Evolutionary conservation across 64 coral and sea anemone genomes (phyloP).

Genomic region (Pocillopora verrucosa): DNA sequence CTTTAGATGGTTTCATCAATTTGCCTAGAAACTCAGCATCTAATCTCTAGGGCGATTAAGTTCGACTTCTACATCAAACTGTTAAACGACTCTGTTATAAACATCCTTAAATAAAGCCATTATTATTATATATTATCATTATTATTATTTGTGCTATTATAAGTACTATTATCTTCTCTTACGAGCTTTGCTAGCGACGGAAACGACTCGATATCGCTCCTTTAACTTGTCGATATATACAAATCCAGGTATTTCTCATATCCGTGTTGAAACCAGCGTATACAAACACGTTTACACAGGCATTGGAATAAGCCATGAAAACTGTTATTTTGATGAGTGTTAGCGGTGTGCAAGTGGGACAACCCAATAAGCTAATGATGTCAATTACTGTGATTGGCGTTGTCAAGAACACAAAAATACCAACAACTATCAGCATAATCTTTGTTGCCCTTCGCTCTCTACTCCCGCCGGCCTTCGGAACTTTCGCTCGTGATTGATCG

Average conservation of each 20-base stretch:
- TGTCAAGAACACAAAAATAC: constrained; percentile 57
- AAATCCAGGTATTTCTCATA: constrained; percentile 61
- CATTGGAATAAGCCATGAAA: constrained; percentile 62
- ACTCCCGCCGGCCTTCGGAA: neutral
- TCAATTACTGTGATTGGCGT: constrained; percentile 77
- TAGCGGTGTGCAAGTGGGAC: constrained; percentile 34
- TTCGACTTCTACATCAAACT: no score
- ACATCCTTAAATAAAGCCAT: no score
- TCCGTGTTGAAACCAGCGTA: constrained; percentile 71
- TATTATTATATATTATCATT: no score
- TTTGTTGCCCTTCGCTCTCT: constrained; percentile 55
- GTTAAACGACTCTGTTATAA: no score
- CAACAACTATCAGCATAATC: constrained; percentile 60
- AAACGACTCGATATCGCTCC: neutral
- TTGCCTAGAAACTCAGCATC: no score
- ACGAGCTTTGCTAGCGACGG: neutral
- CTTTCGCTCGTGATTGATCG: neutral
- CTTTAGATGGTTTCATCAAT: no score
- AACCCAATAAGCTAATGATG: constrained; percentile 52
- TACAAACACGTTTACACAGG: constrained; percentile 69
- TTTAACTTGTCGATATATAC: neutral
- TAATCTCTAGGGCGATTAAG: no score
- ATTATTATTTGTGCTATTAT: no score
- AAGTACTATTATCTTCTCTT: neutral
- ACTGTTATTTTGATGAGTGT: constrained; percentile 55